These are phyloP conservation scores for Herpailurus yagouaroundi DNA, from an alignment of 2,113 vertebrate species.

Conservation along the genomic window DNA sequence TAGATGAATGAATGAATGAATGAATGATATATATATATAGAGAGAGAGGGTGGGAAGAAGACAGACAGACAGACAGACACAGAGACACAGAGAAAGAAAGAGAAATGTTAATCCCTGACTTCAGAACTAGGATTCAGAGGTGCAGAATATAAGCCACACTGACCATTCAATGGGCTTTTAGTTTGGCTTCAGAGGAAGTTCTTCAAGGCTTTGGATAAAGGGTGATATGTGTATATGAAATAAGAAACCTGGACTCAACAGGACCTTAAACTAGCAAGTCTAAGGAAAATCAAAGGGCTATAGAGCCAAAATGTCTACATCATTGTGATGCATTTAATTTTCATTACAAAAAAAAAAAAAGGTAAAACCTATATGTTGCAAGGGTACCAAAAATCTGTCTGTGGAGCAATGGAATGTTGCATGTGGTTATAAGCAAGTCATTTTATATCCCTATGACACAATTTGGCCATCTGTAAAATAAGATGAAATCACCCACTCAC, in stretches of 20 bases:
- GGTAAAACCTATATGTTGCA: neutral
- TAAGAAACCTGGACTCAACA: neutral
- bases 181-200: neutral
- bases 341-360: neutral
- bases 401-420: neutral
- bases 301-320: neutral
- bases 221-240: neutral
- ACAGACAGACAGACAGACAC: neutral
- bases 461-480: slow-evolving; percentile 32
- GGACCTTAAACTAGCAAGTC: neutral
- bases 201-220: neutral
- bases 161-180: neutral
- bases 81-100: neutral
- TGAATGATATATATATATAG: neutral
- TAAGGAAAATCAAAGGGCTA: neutral
- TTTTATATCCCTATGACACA: slow-evolving; percentile 38
- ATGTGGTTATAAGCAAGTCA: slow-evolving; percentile 3
- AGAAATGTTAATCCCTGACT: neutral
- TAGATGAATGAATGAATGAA: neutral
- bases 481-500: neutral
- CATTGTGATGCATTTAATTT: neutral
- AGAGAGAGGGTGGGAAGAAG: neutral
- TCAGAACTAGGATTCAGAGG: neutral
- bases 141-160: neutral
- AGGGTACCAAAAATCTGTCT: neutral